Evolutionary conservation across 1,140 invertebrate genomes (phyloP).

Genomic region (Physella acuta): DNA sequence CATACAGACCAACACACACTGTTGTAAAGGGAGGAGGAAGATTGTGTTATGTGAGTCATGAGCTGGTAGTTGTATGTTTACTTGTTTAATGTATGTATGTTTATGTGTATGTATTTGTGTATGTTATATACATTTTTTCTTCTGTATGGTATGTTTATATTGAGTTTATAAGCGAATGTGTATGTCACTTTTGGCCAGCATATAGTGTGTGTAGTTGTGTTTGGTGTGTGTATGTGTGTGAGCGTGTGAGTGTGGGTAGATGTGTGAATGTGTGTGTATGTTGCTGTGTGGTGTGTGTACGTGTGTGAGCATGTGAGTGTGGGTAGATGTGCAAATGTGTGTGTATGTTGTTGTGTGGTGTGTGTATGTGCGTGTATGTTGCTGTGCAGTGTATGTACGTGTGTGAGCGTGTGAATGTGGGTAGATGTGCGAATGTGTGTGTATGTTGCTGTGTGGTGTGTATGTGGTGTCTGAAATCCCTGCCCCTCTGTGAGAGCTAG

Average conservation of each 20-base stretch:
- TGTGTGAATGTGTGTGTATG: conserved; percentile 9
- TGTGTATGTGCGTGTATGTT: too few species aligned
- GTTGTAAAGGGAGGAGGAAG: too few species aligned
- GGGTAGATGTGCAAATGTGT: not conserved
- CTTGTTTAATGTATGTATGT: too few species aligned
- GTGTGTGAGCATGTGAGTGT: conserved; percentile 3
- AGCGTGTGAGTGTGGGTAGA: not conserved
- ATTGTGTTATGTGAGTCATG: too few species aligned
- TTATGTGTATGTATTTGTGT: not conserved
- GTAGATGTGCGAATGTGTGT: not conserved
- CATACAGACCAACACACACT: too few species aligned
- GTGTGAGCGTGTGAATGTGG: not conserved
- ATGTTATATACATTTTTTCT: too few species aligned
- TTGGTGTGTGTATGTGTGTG: conserved; percentile 1
- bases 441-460: not conserved
- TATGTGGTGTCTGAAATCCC: too few species aligned
- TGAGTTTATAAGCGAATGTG: not conserved
- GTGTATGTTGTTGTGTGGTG: conserved; percentile 3
- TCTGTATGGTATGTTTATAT: not conserved
- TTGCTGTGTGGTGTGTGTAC: not conserved
- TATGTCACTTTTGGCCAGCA: too few species aligned
- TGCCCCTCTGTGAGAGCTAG: too few species aligned
- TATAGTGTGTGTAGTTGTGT: too few species aligned
- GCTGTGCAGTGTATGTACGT: conserved; percentile 5
- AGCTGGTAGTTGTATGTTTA: too few species aligned